These are phyloP conservation scores for Lontra canadensis DNA, from an alignment of 2,113 vertebrate species.

Conservation along the genomic window DNA sequence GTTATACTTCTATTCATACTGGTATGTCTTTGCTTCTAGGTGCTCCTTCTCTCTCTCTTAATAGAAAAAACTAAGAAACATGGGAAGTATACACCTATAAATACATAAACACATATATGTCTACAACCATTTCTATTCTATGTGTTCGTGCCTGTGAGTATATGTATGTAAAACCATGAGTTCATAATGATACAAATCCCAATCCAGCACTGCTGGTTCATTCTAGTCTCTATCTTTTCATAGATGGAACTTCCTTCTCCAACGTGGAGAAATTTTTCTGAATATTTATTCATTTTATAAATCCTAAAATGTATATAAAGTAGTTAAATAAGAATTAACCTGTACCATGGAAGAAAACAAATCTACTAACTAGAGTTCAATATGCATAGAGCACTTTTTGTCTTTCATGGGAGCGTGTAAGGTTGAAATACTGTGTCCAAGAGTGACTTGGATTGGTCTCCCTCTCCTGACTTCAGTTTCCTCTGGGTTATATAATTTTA, in stretches of 20 bases:
- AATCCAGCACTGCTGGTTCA: background rate
- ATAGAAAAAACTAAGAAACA: background rate
- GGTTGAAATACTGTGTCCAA: background rate
- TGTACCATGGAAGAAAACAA: background rate
- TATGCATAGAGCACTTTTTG: background rate
- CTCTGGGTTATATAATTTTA: background rate
- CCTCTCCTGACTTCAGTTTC: background rate
- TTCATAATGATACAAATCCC: background rate
- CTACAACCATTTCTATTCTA: background rate
- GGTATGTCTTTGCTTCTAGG: background rate
- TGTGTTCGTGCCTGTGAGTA: fast-evolving
- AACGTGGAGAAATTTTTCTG: background rate
- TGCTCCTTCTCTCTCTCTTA: background rate
- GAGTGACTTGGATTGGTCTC: background rate
- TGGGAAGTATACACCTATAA: background rate
- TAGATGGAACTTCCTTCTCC: background rate
- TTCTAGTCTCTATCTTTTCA: background rate
- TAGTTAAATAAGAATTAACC: background rate
- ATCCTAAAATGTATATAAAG: background rate
- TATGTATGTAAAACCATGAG: background rate
- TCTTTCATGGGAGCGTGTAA: background rate
- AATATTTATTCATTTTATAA: background rate
- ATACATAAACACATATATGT: background rate
- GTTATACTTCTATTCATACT: background rate
- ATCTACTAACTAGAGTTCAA: background rate